These are phyloP conservation scores for Paraescarpia echinospica DNA, from an alignment of 1,140 invertebrate species.

Conservation along the genomic window DNA sequence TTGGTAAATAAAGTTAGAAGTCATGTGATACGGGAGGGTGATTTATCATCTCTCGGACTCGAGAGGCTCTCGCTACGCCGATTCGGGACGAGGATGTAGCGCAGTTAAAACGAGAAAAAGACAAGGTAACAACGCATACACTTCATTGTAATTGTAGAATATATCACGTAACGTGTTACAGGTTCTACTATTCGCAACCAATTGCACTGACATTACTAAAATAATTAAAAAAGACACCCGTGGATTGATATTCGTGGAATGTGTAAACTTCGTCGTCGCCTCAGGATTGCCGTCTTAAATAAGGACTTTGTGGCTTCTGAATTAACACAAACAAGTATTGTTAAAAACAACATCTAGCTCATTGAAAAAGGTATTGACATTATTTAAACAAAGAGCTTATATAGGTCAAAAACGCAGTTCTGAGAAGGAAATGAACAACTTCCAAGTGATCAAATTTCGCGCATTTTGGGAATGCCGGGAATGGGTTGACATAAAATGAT, in stretches of 20 bases:
- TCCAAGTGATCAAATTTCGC: not conserved
- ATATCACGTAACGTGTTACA: not conserved
- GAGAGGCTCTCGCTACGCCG: not conserved
- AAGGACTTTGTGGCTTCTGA: not conserved
- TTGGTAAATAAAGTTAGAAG: too few relatives aligned
- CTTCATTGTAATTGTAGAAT: not conserved
- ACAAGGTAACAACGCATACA: not conserved
- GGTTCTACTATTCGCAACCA: not conserved
- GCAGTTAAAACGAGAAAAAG: not conserved
- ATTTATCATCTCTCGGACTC: too few relatives aligned
- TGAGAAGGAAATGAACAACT: not conserved
- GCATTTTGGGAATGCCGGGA: not conserved
- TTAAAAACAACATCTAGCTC: not conserved
- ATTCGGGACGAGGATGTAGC: not conserved
- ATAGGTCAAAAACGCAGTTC: not conserved
- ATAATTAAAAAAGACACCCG: too few relatives aligned
- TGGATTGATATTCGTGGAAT: not conserved
- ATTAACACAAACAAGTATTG: not conserved
- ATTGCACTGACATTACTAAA: not conserved
- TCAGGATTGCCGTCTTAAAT: not conserved
- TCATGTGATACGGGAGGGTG: too few relatives aligned
- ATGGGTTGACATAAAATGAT: not conserved
- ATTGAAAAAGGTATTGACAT: not conserved
- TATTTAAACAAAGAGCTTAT: not conserved
- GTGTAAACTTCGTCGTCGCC: too few relatives aligned